phyloP scores from a whole-genome alignment of 2,888 invertebrate species.

The Brenthis ino region DNA sequence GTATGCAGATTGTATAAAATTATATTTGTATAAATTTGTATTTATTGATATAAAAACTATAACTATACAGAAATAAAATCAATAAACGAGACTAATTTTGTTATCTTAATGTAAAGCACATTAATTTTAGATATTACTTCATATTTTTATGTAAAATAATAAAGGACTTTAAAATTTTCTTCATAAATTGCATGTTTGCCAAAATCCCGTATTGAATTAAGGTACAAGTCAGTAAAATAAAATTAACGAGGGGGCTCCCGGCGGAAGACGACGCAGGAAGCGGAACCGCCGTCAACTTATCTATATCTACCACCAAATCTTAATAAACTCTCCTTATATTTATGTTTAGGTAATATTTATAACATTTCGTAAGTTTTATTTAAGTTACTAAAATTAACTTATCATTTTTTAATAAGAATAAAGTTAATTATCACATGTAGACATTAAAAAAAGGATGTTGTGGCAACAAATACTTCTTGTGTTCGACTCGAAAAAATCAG shows the following conservation, averaged over 20 bases:
- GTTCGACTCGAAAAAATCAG: no score
- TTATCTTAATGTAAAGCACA: no score
- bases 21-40: no score
- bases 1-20: no score
- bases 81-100: no score
- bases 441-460: no score
- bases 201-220: conserved; percentile 61
- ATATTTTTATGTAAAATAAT: neutral
- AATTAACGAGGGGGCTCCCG: conserved; percentile 73
- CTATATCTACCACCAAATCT: conserved; percentile 65
- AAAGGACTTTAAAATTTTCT: conserved; percentile 6
- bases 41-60: no score
- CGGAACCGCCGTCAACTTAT: conserved; percentile 66
- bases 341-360: conserved; percentile 21
- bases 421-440: no score
- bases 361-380: conserved; percentile 4
- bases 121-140: no score
- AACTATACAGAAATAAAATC: no score
- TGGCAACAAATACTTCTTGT: no score
- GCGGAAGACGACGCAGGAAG: conserved; percentile 68
- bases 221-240: conserved; percentile 71
- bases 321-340: conserved; percentile 56
- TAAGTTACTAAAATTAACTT: neutral
- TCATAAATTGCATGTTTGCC: conserved; percentile 22
- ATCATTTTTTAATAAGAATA: neutral